Conservation (phyloP, 2,888 invertebrate genomes). For the Drosophila neotestacea region DNA sequence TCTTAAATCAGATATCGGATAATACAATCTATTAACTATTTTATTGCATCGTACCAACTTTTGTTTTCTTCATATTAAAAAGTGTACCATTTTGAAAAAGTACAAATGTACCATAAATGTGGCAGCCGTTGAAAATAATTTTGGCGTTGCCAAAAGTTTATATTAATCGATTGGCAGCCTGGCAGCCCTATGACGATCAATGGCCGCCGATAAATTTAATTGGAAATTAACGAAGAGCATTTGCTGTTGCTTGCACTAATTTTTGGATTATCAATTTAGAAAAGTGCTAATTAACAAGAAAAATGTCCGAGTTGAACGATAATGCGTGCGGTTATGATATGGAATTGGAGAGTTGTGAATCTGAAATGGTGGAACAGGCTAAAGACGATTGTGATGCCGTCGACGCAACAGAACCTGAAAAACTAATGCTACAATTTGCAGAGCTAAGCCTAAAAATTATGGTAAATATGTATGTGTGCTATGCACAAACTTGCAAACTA, state of each 20-base stretch:
- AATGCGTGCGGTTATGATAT: conserved; percentile 3
- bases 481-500: neutral
- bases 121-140: neutral
- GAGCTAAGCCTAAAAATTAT: neutral
- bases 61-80: neutral
- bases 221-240: neutral
- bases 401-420: neutral
- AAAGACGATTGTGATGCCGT: neutral
- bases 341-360: neutral
- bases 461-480: conserved; percentile 10
- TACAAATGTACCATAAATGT: neutral
- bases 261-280: too few relatives aligned
- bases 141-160: neutral
- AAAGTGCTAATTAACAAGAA: neutral
- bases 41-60: neutral
- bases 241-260: neutral
- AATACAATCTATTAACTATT: too few relatives aligned
- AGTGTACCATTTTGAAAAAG: neutral
- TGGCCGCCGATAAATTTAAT: neutral
- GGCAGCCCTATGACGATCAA: conserved; percentile 3
- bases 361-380: too few relatives aligned
- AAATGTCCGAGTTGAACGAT: conserved; percentile 15
- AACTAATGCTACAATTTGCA: conserved; percentile 9
- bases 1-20: neutral
- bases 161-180: neutral